Evolutionary conservation across 2,113 vertebrate species (phyloP).

Genomic region (Ailuropoda melanoleuca): DNA sequence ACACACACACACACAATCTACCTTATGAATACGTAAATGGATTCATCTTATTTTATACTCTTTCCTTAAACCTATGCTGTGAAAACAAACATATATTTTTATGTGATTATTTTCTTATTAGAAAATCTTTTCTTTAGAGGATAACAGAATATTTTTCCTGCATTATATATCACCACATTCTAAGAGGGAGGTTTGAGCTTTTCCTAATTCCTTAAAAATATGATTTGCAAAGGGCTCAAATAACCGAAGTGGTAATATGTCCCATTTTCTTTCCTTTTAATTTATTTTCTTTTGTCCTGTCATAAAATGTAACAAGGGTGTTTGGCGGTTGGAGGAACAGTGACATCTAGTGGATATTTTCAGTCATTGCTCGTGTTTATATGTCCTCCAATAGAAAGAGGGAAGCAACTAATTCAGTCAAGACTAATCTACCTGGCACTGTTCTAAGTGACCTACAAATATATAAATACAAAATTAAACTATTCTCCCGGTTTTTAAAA

Average conservation of each 20-base stretch:
- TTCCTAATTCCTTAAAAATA: background rate
- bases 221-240: background rate
- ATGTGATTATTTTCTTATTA: background rate
- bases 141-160: background rate
- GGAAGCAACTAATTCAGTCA: background rate
- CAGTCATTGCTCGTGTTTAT: background rate
- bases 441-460: background rate
- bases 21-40: background rate
- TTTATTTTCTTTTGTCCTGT: background rate
- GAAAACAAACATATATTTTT: slow-evolving; percentile 15
- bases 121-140: background rate
- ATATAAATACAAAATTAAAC: background rate
- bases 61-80: background rate
- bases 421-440: background rate
- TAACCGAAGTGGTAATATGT: background rate
- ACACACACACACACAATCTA: background rate
- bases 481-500: background rate
- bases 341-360: slow-evolving; percentile 72
- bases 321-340: background rate
- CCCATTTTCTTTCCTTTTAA: slow-evolving; percentile 3
- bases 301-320: background rate
- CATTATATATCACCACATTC: background rate
- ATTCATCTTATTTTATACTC: background rate
- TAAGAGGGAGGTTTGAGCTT: background rate
- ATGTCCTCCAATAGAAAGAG: background rate